Evolutionary conservation across 2,888 invertebrate species (phyloP), one percentile per base, ranked within the genome.

Genomic region (Dasypogon diadema): DNA sequence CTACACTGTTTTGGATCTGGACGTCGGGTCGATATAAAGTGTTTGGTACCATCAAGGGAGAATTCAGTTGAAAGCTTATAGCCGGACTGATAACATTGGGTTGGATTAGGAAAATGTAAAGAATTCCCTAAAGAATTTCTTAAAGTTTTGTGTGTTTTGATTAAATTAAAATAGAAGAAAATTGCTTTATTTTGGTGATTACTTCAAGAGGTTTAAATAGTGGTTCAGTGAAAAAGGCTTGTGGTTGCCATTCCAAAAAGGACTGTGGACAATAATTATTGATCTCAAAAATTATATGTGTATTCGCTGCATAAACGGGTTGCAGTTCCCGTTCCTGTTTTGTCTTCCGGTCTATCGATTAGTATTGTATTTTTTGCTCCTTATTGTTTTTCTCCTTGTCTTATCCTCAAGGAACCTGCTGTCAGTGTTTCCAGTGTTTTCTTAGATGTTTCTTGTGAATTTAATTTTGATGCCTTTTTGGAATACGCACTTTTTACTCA

Each of bases 11-110:
- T 51, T 51, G 51, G 51, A 51, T 65, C 18, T 51, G 51, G 51
- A 51, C 18, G 5, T 51, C n/a, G 24, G 46, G 51, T 60, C 22
- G 51, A 63, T 74, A 74, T 74, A 74, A 74, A 74, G 22, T 74
- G 74, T 74, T 51, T 74, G 74, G 26, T 51, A 34, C 63, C 58
- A 74, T 63, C 30, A 34, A 74, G 58, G 60, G 73, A 55, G 42
- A 73, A 46, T n/a, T 74, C 74, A 74, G 74, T 74, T 58, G 74
- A 74, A 82, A 85, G 85, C 84, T 84, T 81, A 80, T 81, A 81
- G 81, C 80, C 82, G 83, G 81, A 81, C 79, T 81, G 82, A 81
- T 79, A 82, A 80, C 82, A 26, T 46, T 74, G 58, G 48, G 48
- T 74, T 74, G 73, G 56, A 73, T 37, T 70, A 34, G 56, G 42